Evolutionary conservation across 1,140 invertebrate genomes (phyloP), one percentile per base, ranked within the genome.

Genomic region (Leptopilina clavipes): DNA sequence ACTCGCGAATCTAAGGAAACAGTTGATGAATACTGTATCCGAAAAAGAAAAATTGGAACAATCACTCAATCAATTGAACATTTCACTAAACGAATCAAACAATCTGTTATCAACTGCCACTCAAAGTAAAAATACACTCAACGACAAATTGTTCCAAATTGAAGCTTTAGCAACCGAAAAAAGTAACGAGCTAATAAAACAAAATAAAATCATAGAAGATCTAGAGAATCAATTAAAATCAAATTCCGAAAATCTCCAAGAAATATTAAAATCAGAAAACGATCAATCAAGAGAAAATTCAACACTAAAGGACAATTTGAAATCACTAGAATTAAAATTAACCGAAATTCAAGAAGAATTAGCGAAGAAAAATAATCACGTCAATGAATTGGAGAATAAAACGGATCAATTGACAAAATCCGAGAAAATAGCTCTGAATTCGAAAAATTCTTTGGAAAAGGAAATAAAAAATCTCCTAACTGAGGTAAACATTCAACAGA

Each of bases 281-380:
- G 83, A 3, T 8, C 43, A 1, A 83, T 83, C 44, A n/a, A n/a
- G n/a, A n/a, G 74, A 76, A 54, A 87, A 86, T 71, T 76, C 59
- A 10, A 73, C 45, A 65, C 65, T 87, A 40, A 84, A 89, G 56
- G 83, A 85, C 8, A 85, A 73, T 45, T 56, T 84, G 31, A 80
- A 85, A 45, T 72, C 48, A n/a, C 37, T 85, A 18, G 78, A 86
- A 72, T 75, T 52, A 19, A 81, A 89, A 43, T 76, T 86, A 18
- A 75, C 72, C 31, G 71, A 71, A 14, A 56, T 76, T 18, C 80
- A 79, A 59, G 54, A 10, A 0, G 22, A 75, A n/a, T 75, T 80
- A 22, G 5, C 73, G 8, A 74, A 79, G 18, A 81, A 78, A 76
- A 79, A 84, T 10, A 78, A 82, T 2, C 44, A 84, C n/a, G 31